Base-by-base conservation (phyloP, 2,888 invertebrate genomes). In the Polylopha cassiicola region DNA sequence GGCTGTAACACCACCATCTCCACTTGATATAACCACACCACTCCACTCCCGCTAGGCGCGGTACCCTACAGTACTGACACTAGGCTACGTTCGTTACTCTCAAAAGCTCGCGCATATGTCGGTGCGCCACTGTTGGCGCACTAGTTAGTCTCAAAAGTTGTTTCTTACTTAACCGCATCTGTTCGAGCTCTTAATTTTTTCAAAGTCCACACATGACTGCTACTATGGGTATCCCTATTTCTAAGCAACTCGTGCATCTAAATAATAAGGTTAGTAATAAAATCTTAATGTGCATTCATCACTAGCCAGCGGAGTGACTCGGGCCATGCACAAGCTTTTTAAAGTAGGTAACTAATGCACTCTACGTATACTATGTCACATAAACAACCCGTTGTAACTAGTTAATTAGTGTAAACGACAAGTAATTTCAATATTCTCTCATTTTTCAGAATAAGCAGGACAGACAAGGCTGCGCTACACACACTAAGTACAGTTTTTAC, bases 1-100 rank as follows among this genome's bases (percentile, higher is more conserved):
- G 62, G 86, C 86, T 79, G 84, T 62, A 73, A 74, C 68, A 70
- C 63, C 61, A 52, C 58, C 56, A 50, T 50, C 53, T 46, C 55
- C 50, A 53, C 54, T 44, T 38, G 46, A 38, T 47, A 32, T 26
- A 51, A 47, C 48, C 37, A 42, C 53, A 46, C 44, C 44, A 39
- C 45, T 46, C 47, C 42, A 39, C 41, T 33, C 46, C 20, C 20
- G 30, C 23, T 23, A 17, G 14, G 24, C 24, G 30, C 24, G 3
- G 24, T 37, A 14, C 26, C 22, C 30, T 36, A 36, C 26, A 47
- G 39, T 41, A 23, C 31, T 15, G 49, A 39, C 38, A 42, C n/a
- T 10, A 26, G 22, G n/a, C 21, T 30, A 15, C 15, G 20, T n/a
- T 13, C 17, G 36, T 18, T 30, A 15, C 23, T n/a, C 17, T 9